Evolutionary conservation across 2,113 vertebrate species (phyloP), one percentile per base, ranked within the genome.

Genomic region (Prolemur simus): DNA sequence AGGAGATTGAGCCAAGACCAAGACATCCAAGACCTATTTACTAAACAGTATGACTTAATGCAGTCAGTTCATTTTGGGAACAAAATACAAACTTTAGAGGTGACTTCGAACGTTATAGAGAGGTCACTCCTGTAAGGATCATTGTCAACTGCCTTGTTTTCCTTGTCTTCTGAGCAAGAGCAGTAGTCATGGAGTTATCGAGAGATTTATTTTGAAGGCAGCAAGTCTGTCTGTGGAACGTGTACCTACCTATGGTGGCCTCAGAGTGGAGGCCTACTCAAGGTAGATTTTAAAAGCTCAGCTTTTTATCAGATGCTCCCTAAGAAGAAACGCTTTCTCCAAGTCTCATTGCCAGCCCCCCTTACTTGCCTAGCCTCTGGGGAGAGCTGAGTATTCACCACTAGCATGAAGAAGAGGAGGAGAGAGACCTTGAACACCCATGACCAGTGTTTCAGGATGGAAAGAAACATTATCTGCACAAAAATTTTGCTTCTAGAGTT

Each of bases 231-330:
- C n/a, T 21, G 4, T 45, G 18, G 49, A 5, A 10, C 9, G 27
- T 27, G 9, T 14, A 20, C 11, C 37, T 34, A 6, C 0, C 27
- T 37, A 66, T 2, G 34, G 29, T 5, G 18, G 6, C 0, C 20
- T 87, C 14, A 8, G 14, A 10, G 27, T 25, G 5, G 11, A 56
- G 20, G 18, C 1, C 49, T 89, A 27, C 18, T 86, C 32, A 42
- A 34, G 45, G 37, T 5, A 52, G 88, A 76, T 37, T n/a, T 71
- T 58, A 81, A 52, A 37, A 68, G 64, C 3, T 5, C 8, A 64
- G 1, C 2, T 82, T 73, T n/a, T 77, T 37, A 54, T 49, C 64
- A 77, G 23, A 73, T 42, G 32, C 13, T n/a, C 13, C 20, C 21
- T 39, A 10, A 8, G 37, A 58, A 52, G n/a, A 45, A 66, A 47